phyloP scores from a whole-genome alignment of 2,797 vertebrate genomes.

The Anolis apletophallus region DNA sequence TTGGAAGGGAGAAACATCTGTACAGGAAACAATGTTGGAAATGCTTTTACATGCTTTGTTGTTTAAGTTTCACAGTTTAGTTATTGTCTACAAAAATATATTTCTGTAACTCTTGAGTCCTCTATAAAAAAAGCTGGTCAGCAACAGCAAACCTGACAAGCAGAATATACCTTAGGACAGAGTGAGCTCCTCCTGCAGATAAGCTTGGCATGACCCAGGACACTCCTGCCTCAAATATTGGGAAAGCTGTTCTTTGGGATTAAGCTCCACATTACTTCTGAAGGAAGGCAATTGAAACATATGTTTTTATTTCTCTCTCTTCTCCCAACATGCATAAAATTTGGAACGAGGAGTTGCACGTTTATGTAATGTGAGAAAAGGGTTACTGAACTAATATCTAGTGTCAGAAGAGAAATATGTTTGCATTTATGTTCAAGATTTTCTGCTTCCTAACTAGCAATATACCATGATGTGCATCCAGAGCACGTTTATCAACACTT shows the following conservation, averaged over 20 bases:
- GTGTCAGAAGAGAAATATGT: conserved; percentile 52
- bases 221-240: conserved; percentile 65
- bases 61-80: conserved; percentile 80
- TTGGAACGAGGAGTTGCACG: conserved; percentile 41
- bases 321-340: conserved; percentile 51
- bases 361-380: conserved; percentile 35
- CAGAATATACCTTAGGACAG: conserved; percentile 76
- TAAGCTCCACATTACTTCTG: conserved; percentile 67
- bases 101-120: conserved; percentile 88
- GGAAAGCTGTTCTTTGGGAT: conserved; percentile 73
- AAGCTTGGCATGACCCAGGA: conserved; percentile 58
- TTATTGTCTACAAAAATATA: conserved; percentile 97
- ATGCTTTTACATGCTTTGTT: conserved; percentile 78
- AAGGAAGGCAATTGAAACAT: conserved; percentile 52
- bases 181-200: conserved; percentile 69
- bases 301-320: conserved; percentile 25
- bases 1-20: conserved; percentile 75
- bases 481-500: conserved; percentile 48
- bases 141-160: conserved; percentile 78
- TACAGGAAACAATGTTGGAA: conserved; percentile 73
- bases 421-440: conserved; percentile 21
- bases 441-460: conserved; percentile 35
- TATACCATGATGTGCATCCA: conserved; percentile 20
- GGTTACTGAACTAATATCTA: conserved; percentile 40
- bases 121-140: conserved; percentile 81